A percentile compares a stretch with the other conserved stretches of the same genome.
These are phyloP conservation scores for Cuculus canorus DNA, from an alignment of 2,797 vertebrate species.

Conservation along the genomic window DNA sequence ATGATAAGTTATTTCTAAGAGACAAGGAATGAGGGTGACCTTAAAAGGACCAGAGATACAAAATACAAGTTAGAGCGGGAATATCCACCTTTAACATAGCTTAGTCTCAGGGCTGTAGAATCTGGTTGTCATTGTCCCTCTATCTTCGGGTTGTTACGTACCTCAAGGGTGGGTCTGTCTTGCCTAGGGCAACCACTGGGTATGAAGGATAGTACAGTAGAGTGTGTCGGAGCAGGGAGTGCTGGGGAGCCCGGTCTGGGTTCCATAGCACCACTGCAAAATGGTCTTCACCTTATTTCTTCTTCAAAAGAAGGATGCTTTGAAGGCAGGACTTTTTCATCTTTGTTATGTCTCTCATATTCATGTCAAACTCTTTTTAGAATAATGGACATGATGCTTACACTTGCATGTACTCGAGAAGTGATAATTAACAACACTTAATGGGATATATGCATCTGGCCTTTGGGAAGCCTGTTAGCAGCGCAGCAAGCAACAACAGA, in stretches of 20 bases:
- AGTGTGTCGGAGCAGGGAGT: neutral
- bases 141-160: neutral
- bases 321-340: neutral
- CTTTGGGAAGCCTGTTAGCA: neutral
- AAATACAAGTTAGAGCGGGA: neutral
- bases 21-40: neutral
- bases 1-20: neutral
- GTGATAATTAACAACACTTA: neutral
- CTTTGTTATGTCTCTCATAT: neutral
- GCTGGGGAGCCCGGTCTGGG: neutral
- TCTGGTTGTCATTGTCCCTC: rapidly evolving
- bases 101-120: neutral
- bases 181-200: neutral
- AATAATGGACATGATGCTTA: neutral
- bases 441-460: neutral
- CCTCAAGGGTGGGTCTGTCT: neutral
- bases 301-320: neutral
- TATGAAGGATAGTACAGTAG: neutral
- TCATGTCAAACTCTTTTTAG: neutral
- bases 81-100: neutral
- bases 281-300: neutral
- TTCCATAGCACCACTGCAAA: neutral
- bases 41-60: neutral
- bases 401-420: neutral
- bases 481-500: neutral